phyloP scores from a whole-genome alignment of 2,113 vertebrate species.

The Coptodon rendalli region DNA sequence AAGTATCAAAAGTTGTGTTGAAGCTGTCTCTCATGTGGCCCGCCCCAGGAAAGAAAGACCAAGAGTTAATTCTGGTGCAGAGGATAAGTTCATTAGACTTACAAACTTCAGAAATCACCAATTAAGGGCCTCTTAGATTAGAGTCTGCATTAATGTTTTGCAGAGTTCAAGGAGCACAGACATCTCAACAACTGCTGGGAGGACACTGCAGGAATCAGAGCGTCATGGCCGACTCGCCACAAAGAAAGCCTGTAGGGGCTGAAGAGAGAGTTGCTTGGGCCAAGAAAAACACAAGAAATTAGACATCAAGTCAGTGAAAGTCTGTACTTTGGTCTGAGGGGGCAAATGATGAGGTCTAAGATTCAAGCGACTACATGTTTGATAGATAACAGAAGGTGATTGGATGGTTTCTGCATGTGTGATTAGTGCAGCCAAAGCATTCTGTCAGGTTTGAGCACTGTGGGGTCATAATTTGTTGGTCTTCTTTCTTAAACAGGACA shows the following conservation, averaged over 20 bases:
- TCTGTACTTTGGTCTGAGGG: background rate
- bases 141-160: background rate
- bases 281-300: background rate
- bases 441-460: background rate
- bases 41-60: background rate
- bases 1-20: background rate
- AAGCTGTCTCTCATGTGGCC: background rate
- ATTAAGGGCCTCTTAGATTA: background rate
- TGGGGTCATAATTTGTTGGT: background rate
- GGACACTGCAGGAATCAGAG: background rate
- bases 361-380: background rate
- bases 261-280: background rate
- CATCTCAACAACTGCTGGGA: background rate
- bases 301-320: background rate
- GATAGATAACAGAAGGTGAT: background rate
- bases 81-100: background rate
- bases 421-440: background rate
- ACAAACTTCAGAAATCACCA: background rate
- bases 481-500: background rate
- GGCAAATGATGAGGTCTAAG: background rate
- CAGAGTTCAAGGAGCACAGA: background rate
- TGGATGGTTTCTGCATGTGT: background rate
- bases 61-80: background rate
- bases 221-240: background rate
- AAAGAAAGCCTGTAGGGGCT: background rate